phyloP scores from a whole-genome alignment of 2,113 vertebrate species.

The Craseonycteris thonglongyai region DNA sequence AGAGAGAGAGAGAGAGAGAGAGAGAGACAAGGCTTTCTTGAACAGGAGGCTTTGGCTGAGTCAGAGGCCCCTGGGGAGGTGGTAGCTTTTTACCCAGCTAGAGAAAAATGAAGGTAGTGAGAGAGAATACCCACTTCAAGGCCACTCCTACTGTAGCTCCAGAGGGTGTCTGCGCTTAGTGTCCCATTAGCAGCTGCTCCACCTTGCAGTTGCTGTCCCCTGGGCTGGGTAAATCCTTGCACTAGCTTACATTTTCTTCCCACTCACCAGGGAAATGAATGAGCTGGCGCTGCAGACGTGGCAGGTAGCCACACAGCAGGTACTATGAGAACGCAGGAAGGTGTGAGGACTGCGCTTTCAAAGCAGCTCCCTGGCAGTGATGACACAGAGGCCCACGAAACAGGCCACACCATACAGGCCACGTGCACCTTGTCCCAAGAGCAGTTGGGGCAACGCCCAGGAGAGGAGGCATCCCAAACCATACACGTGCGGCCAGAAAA shows the following conservation, averaged over 20 bases:
- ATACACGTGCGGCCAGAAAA: background rate
- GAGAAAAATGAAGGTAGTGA: fast-evolving
- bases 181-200: background rate
- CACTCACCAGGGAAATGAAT: fast-evolving
- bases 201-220: fast-evolving
- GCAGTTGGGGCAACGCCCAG: background rate
- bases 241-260: background rate
- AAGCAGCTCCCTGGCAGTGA: background rate
- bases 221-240: no score
- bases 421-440: background rate
- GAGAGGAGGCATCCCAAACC: background rate
- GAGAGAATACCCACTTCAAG: background rate
- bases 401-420: background rate
- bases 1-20: background rate
- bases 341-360: background rate
- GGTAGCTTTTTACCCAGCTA: background rate
- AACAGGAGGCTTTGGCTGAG: background rate
- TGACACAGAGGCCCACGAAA: background rate
- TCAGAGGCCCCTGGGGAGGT: background rate
- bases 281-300: background rate
- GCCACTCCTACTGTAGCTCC: background rate
- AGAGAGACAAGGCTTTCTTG: background rate
- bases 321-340: fast-evolving
- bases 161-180: background rate
- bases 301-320: background rate